Base-by-base conservation (phyloP, 2,113 vertebrate genomes). In the Empidonax alnorum region DNA sequence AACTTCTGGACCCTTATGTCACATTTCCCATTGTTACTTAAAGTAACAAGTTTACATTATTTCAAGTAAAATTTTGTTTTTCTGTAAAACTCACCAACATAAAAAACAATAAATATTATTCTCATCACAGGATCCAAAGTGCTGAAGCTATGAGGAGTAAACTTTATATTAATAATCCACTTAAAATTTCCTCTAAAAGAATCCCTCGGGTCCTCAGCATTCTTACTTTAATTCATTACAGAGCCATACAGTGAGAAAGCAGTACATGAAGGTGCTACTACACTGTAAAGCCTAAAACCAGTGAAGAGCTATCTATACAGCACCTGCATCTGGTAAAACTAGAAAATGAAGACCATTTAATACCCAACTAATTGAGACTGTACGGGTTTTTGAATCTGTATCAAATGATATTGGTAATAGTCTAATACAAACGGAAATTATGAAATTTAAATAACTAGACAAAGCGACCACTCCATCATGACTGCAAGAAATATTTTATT, bases 61-160 rank as follows among this genome's bases (percentile, higher is more conserved):
- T 75, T 53, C 58, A 77, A 84, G 39, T 37, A 71, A 96, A 88
- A 58, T 87, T 23, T 68, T 81, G 35, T 78, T 71, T 88, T 84
- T 89, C 39, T 53, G 62, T 92, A 92, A 94, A 95, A 94, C 52
- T 77, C 66, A 75, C 58, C 80, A 90, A 55, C 24, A 89, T 42
- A 61, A 65, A 81, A 73, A 65, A 76, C 83, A 94, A 87, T 35
- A 88, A 89, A 92, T 83, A 53, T 18, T 84, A 61, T 24, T 73
- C 66, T 58, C n/a, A 80, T 41, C 53, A 72, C 19, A 78, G 71
- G 61, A 58, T 59, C 77, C 6, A 25, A 88, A 76, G 61, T 42
- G 62, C 62, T 39, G 56, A 89, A 87, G 23, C 41, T 58, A 62
- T 31, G 13, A 69, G 44, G 42, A 89, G 16, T n/a, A 71, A 94